A percentile compares a stretch with the other conserved stretches of the same genome.
Conservation (phyloP, 1,140 invertebrate species). For the Drosophila melanica region DNA sequence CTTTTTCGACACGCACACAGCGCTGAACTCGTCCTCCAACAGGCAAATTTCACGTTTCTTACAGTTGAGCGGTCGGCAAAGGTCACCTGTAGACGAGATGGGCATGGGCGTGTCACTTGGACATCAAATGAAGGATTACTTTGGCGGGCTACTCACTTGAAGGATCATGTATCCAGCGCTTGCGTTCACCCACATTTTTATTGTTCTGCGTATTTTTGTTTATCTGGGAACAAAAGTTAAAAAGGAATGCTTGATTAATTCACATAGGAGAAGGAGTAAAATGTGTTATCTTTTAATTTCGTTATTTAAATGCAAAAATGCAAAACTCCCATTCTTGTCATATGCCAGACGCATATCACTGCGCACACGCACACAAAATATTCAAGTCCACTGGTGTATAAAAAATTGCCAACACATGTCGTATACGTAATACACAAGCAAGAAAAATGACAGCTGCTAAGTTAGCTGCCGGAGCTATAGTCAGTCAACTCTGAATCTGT, state of each 20-base stretch:
- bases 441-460: constrained; percentile 21
- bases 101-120: constrained; percentile 3
- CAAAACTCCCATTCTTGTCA: constrained; percentile 45
- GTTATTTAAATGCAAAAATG: constrained; percentile 81
- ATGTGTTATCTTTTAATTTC: constrained; percentile 68
- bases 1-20: constrained; percentile 94
- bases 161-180: constrained; percentile 90
- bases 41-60: constrained; percentile 94
- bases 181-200: constrained; percentile 84
- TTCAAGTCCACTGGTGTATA: constrained; percentile 53
- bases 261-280: constrained; percentile 50
- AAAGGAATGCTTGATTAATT: constrained; percentile 22
- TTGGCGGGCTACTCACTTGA: constrained; percentile 87
- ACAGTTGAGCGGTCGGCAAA: constrained; percentile 93
- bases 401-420: constrained; percentile 53
- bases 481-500: background rate
- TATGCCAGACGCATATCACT: constrained; percentile 57
- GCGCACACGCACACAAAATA: constrained; percentile 37
- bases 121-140: background rate
- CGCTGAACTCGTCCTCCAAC: constrained; percentile 92
- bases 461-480: background rate
- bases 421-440: constrained; percentile 62
- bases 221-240: constrained; percentile 49
- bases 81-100: constrained; percentile 87
- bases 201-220: constrained; percentile 75